Evolutionary conservation across 2,113 vertebrate species (phyloP).

Genomic region (Dasyornis broadbenti): DNA sequence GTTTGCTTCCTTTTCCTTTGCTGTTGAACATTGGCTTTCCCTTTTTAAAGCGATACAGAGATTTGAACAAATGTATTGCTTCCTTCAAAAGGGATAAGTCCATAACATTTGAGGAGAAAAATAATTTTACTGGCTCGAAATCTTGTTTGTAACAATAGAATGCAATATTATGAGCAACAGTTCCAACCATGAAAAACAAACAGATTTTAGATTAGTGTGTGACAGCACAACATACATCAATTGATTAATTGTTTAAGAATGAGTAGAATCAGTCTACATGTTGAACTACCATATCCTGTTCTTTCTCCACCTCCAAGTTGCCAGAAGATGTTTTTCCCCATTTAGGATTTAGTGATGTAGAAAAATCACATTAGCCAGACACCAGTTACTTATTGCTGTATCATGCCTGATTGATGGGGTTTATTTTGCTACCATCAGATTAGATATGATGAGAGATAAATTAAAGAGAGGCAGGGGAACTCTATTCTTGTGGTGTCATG

Average conservation of each 20-base stretch:
- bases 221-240: neutral
- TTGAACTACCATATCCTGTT: neutral
- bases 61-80: neutral
- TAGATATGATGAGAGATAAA: neutral
- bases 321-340: neutral
- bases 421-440: neutral
- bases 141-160: neutral
- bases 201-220: neutral
- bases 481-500: neutral
- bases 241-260: neutral
- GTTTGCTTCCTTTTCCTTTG: neutral
- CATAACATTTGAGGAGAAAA: neutral
- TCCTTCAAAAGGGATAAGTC: neutral
- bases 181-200: neutral
- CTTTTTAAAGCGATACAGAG: neutral
- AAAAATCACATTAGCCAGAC: neutral
- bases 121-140: neutral
- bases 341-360: neutral
- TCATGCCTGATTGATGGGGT: neutral
- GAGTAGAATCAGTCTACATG: neutral
- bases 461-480: neutral
- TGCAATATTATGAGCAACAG: neutral
- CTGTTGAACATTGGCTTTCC: neutral
- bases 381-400: neutral
- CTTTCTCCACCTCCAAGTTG: neutral